Percentiles rank a stretch among this genome's conserved stretches.
phyloP scores from a whole-genome alignment of 2,113 vertebrate genomes.

The Physeter macrocephalus region DNA sequence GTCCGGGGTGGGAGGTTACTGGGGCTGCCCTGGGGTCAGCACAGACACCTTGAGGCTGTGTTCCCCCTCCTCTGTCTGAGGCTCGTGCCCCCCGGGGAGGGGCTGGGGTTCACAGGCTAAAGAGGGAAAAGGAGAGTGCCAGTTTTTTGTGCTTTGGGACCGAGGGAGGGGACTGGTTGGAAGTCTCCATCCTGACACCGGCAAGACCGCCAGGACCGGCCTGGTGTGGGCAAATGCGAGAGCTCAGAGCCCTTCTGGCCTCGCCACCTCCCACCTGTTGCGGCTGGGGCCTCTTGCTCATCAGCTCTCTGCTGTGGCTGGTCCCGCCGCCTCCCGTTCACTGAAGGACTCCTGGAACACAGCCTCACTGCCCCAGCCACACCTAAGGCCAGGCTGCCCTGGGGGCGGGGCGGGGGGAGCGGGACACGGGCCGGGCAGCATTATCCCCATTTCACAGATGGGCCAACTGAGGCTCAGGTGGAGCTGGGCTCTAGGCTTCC shows the following conservation, averaged over 20 bases:
- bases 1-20: not conserved
- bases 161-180: not conserved
- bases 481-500: not conserved
- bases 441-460: not conserved
- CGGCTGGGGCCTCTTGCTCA: no score
- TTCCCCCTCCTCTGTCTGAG: not conserved
- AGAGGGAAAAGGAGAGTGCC: not conserved
- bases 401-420: no score
- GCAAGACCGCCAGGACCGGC: no score
- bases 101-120: not conserved
- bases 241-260: not conserved
- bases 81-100: rapidly evolving
- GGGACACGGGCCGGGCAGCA: rapidly evolving
- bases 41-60: rapidly evolving
- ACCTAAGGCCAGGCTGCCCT: not conserved
- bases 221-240: not conserved
- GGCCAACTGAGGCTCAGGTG: not conserved
- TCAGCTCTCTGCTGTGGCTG: no score
- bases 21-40: not conserved
- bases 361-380: not conserved
- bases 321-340: no score
- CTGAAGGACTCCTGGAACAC: not conserved
- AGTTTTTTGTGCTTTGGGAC: not conserved
- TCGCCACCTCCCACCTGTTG: rapidly evolving
- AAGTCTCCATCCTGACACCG: not conserved